Percentiles rank a stretch among this genome's conserved stretches.
Conservation (phyloP, 2,113 vertebrate species). For the Girardinichthys multiradiatus region DNA sequence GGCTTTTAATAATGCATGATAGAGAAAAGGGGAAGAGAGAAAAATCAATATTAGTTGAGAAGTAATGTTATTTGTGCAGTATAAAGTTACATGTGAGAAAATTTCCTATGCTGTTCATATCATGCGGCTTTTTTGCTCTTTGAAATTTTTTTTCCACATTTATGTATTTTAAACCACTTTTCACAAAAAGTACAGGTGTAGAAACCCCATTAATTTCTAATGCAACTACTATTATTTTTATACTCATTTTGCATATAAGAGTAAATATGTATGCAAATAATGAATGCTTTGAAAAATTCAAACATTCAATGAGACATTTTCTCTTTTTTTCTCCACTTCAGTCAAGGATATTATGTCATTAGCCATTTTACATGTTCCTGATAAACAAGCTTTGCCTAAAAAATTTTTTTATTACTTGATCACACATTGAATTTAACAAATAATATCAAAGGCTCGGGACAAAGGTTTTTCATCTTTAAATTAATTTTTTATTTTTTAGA, state of each 20-base stretch:
- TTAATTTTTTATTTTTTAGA: too few species aligned
- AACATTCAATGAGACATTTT: background rate
- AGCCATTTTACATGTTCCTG: conserved; percentile 1
- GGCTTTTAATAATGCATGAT: conserved; percentile 73
- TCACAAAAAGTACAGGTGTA: background rate
- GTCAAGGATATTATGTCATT: background rate
- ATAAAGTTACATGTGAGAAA: conserved; percentile 59
- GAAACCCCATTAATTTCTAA: too few species aligned
- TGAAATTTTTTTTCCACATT: background rate
- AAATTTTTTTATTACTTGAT: conserved; percentile 28
- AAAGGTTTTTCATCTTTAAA: too few species aligned
- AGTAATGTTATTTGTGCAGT: conserved; percentile 40
- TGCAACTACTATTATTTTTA: too few species aligned
- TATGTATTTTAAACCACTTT: background rate
- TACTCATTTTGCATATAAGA: too few species aligned
- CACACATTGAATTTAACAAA: too few species aligned
- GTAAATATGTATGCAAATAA: too few species aligned
- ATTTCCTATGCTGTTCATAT: conserved; percentile 13
- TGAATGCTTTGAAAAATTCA: background rate
- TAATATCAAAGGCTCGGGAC: too few species aligned
- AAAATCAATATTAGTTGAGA: conserved; percentile 64
- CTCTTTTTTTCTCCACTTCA: background rate
- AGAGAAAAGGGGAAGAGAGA: conserved; percentile 8
- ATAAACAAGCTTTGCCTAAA: conserved; percentile 12
- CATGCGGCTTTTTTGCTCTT: conserved; percentile 14